These are phyloP conservation scores for Notocelia uddmanniana DNA, from an alignment of 2,888 invertebrate genomes.

Conservation along the genomic window DNA sequence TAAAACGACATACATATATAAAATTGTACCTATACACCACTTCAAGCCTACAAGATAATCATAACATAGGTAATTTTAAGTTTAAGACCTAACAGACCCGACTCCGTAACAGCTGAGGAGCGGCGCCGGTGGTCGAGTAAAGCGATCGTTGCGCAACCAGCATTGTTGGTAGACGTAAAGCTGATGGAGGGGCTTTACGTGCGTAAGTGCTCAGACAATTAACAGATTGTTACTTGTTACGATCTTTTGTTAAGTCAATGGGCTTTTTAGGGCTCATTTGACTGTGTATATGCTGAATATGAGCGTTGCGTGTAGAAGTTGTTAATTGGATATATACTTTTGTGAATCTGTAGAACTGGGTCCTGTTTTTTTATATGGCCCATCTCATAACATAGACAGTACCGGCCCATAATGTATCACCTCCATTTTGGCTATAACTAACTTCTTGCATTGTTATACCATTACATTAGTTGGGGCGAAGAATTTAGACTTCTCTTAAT, in stretches of 20 bases:
- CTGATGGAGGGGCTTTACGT: slow-evolving; percentile 35
- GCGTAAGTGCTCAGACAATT: slow-evolving; percentile 39
- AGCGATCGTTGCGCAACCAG: slow-evolving; percentile 24
- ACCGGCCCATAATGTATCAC: too few species aligned
- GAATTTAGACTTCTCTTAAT: too few species aligned
- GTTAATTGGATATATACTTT: neutral
- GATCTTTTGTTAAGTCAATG: slow-evolving; percentile 27
- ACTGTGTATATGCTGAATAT: neutral
- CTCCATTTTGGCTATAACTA: too few species aligned
- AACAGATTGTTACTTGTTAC: slow-evolving; percentile 37
- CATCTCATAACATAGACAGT: too few species aligned
- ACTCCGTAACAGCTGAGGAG: slow-evolving; percentile 7
- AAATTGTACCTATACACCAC: too few species aligned
- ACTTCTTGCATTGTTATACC: too few species aligned
- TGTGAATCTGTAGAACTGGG: neutral
- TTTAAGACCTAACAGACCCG: neutral
- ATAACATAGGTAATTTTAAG: neutral
- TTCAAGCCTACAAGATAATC: neutral
- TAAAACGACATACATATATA: too few species aligned
- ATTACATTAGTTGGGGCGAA: too few species aligned
- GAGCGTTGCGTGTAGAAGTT: neutral
- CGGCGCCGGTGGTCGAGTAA: slow-evolving; percentile 39
- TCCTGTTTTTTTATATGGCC: too few species aligned
- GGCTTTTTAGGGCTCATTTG: slow-evolving; percentile 13
- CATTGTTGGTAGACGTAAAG: slow-evolving; percentile 33